These are phyloP conservation scores for Amitus sp. DNA, from an alignment of 2,888 invertebrate species.

Conservation along the genomic window DNA sequence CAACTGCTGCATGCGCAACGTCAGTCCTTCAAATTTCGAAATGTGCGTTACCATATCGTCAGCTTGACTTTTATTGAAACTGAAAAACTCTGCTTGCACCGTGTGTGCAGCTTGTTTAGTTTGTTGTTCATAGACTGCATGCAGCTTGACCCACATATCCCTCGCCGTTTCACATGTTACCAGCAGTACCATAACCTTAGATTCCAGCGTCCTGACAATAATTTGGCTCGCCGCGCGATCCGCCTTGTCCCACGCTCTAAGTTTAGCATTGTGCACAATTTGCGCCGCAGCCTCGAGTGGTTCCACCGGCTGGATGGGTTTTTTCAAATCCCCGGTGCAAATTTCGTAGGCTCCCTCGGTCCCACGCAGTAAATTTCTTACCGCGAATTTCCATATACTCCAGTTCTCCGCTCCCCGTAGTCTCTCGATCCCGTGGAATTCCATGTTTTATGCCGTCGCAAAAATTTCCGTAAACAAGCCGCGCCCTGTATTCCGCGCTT, in stretches of 20 bases:
- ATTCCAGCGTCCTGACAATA: constrained; percentile 23
- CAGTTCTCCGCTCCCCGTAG: constrained; percentile 20
- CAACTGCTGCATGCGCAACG: constrained; percentile 24
- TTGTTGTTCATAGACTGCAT: constrained; percentile 27
- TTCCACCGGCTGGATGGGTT: constrained; percentile 5
- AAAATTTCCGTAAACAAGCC: constrained; percentile 7
- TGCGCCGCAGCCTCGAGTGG: constrained; percentile 6
- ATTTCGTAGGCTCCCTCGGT: constrained; percentile 24
- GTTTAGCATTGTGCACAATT: neutral
- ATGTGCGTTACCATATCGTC: constrained; percentile 27
- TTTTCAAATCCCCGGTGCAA: constrained; percentile 14
- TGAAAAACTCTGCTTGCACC: constrained; percentile 30
- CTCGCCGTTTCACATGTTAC: constrained; percentile 23
- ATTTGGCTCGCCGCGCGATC: constrained; percentile 30
- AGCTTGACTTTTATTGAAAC: constrained; percentile 11
- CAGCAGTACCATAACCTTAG: constrained; percentile 16
- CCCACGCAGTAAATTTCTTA: constrained; percentile 21
- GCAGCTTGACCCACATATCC: constrained; percentile 25
- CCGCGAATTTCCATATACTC: constrained; percentile 24
- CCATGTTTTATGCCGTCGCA: constrained; percentile 10
- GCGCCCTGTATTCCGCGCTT: constrained; percentile 5
- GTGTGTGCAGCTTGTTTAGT: constrained; percentile 28
- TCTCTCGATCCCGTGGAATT: constrained; percentile 23
- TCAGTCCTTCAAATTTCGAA: constrained; percentile 21
- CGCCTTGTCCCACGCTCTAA: constrained; percentile 19